Evolutionary conservation across 1,140 invertebrate genomes (phyloP).

Genomic region (Tetramorium parvispinum): DNA sequence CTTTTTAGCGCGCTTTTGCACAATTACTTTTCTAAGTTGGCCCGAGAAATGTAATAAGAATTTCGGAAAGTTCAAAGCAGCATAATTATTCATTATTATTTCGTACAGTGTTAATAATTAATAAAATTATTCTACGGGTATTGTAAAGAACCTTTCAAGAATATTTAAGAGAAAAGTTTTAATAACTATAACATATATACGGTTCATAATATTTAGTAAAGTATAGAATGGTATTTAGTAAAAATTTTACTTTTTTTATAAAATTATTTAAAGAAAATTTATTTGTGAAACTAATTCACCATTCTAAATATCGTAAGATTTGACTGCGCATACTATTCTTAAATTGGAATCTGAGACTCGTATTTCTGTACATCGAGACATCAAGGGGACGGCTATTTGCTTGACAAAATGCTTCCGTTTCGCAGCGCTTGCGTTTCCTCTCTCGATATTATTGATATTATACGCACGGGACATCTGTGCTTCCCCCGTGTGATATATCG

Average conservation of each 20-base stretch:
- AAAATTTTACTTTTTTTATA: neutral
- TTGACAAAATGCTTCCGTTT: conserved; percentile 54
- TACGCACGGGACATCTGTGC: conserved; percentile 35
- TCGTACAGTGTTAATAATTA: neutral
- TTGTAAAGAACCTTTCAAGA: neutral
- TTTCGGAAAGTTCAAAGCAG: neutral
- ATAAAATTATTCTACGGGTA: neutral
- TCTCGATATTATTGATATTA: conserved; percentile 64
- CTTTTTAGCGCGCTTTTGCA: neutral
- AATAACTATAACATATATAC: neutral
- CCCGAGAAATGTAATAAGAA: neutral
- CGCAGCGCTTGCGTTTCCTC: conserved; percentile 13
- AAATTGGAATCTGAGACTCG: conserved; percentile 16
- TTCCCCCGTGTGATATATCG: conserved; percentile 54
- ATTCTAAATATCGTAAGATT: neutral
- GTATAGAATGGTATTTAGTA: neutral
- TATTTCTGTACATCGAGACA: conserved; percentile 20
- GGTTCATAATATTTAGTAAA: neutral
- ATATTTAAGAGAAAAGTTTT: neutral
- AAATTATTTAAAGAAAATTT: neutral
- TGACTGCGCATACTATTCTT: neutral
- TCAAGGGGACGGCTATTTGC: conserved; percentile 52
- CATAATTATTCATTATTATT: neutral
- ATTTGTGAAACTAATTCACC: neutral
- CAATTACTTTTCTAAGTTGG: conserved; percentile 17